These are phyloP conservation scores for Irena cyanogastra DNA, from an alignment of 2,113 vertebrate genomes.

Conservation along the genomic window DNA sequence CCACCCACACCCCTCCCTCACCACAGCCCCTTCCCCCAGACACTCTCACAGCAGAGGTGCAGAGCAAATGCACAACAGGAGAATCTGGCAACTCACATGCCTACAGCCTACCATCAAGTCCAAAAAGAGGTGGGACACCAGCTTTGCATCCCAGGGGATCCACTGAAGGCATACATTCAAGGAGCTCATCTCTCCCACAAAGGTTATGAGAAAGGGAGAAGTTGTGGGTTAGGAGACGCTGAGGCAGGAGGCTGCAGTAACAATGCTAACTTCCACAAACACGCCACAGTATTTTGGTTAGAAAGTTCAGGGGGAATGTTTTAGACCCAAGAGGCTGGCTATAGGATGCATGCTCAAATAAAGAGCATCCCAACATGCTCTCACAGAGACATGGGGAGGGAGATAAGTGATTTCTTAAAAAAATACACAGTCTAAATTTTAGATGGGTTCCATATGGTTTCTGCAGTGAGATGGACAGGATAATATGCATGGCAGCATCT, in stretches of 20 bases:
- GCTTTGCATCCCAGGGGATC: neutral
- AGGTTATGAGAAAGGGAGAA: neutral
- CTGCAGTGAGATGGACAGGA: neutral
- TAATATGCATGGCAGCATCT: accelerated
- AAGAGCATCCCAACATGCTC: neutral
- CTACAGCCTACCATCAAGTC: neutral
- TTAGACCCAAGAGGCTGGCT: neutral
- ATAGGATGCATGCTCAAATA: neutral
- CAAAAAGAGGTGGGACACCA: neutral
- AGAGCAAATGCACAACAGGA: neutral
- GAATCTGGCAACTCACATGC: neutral
- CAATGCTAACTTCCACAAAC: neutral
- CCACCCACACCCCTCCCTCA: neutral
- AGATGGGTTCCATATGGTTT: neutral
- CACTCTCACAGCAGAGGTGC: neutral
- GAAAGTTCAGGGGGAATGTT: neutral
- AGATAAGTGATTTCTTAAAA: neutral
- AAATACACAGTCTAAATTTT: neutral
- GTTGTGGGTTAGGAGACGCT: neutral
- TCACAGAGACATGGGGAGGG: neutral
- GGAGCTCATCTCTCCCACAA: neutral
- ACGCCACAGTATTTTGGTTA: neutral
- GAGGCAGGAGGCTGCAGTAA: neutral
- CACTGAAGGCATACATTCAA: neutral
- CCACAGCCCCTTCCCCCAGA: neutral